Conservation (phyloP, 2,888 invertebrate species). For the Chironomus tentans region DNA sequence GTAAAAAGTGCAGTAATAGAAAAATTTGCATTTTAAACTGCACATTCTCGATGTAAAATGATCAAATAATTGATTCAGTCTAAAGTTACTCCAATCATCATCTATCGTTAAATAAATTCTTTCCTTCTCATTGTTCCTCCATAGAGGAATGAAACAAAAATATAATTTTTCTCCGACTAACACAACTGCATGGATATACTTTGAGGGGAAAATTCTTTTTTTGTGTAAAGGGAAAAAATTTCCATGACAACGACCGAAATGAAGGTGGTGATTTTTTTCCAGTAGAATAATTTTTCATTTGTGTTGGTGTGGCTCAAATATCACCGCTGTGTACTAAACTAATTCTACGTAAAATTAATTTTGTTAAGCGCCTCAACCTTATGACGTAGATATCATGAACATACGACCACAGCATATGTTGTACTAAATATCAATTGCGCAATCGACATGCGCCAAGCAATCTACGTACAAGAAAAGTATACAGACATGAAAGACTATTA, state of each 20-base stretch:
- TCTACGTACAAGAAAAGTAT: too few relatives aligned
- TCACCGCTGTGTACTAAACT: neutral
- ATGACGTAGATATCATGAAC: too few relatives aligned
- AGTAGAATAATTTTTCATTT: neutral
- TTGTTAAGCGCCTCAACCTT: too few relatives aligned
- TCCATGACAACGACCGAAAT: neutral
- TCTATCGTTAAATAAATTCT: constrained; percentile 8
- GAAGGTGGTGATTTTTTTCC: constrained; percentile 1
- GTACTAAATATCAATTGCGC: too few relatives aligned
- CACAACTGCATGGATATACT: neutral
- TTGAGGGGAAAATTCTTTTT: neutral
- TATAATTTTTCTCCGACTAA: neutral
- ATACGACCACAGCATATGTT: too few relatives aligned
- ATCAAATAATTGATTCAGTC: neutral
- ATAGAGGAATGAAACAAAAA: too few relatives aligned
- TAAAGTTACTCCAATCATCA: constrained; percentile 12
- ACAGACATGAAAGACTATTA: too few relatives aligned
- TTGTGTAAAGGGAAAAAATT: neutral
- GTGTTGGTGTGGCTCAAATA: neutral
- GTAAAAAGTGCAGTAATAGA: neutral
- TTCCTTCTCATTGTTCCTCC: neutral
- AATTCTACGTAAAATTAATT: neutral
- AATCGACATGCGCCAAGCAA: too few relatives aligned
- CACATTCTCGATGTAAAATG: neutral
- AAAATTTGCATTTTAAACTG: neutral